Evolutionary conservation across 53 echinoderm and acorn worm genomes (phyloP).

Genomic region (Echinarachnius parma): DNA sequence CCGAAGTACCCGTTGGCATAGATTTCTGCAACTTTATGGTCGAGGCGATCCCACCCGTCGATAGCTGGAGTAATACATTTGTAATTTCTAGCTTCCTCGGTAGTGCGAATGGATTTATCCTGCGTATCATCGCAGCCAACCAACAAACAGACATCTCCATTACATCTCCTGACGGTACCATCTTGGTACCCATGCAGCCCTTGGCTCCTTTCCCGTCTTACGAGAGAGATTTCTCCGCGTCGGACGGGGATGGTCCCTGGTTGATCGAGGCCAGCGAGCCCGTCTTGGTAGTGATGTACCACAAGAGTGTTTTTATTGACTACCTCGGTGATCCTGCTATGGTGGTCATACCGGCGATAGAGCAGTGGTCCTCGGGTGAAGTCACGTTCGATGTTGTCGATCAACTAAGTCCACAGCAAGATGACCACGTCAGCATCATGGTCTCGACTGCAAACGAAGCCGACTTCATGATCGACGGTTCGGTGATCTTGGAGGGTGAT

Average conservation of each 20-base stretch:
- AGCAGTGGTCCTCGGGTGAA: constrained; percentile 72
- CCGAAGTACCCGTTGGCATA: constrained; percentile 60
- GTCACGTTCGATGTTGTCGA: constrained; percentile 75
- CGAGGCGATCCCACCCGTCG: constrained; percentile 80
- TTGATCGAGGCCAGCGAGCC: constrained; percentile 63
- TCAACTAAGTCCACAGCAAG: constrained; percentile 12
- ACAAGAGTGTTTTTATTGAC: constrained; percentile 73
- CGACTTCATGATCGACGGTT: not conserved
- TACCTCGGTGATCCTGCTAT: constrained; percentile 77
- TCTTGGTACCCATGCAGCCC: constrained; percentile 14
- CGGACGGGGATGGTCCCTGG: constrained; percentile 48
- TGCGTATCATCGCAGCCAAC: constrained; percentile 66
- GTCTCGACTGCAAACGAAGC: constrained; percentile 37
- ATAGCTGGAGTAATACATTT: constrained; percentile 76
- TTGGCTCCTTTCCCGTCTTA: constrained; percentile 32
- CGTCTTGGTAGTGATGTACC: constrained; percentile 72
- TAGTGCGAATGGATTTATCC: constrained; percentile 71
- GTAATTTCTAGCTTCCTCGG: constrained; percentile 67
- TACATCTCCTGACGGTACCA: constrained; percentile 36
- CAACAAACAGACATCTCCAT: constrained; percentile 60
- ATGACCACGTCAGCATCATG: constrained; percentile 41
- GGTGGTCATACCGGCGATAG: constrained; percentile 74
- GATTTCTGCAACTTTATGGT: constrained; percentile 78
- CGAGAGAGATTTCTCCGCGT: constrained; percentile 52
- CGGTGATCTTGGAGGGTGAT: no score